Evolutionary conservation across 30 jellyfish, hydroid and myxozoan genomes (phyloP).

Genomic region (Aurelia coerulea): DNA sequence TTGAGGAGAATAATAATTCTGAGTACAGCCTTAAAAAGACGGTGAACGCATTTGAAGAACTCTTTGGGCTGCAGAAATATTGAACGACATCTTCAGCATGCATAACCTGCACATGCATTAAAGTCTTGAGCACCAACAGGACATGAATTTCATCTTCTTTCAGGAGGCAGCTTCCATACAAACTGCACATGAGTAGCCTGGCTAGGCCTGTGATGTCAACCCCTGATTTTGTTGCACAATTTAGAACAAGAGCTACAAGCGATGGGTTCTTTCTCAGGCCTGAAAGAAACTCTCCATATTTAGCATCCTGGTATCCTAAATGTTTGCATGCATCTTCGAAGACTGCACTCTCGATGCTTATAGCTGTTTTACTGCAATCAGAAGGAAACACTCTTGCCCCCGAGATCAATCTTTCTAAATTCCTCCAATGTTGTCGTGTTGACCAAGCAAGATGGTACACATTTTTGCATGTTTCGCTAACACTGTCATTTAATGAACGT

Average conservation of each 20-base stretch:
- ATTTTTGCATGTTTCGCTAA: conserved; percentile 62
- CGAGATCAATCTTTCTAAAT: conserved; percentile 80
- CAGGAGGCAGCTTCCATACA: conserved; percentile 88
- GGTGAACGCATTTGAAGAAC: conserved; percentile 75
- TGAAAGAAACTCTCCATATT: conserved; percentile 88
- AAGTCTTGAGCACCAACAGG: conserved; percentile 54
- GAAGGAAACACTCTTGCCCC: conserved; percentile 86
- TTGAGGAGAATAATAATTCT: conserved; percentile 82
- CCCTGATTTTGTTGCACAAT: conserved; percentile 67
- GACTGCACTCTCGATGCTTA: conserved; percentile 58
- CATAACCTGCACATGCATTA: conserved; percentile 74
- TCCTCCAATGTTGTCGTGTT: conserved; percentile 94
- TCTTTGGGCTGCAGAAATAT: conserved; percentile 85
- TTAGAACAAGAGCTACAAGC: conserved; percentile 76
- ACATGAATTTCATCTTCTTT: conserved; percentile 81
- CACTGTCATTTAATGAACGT: conserved; percentile 75
- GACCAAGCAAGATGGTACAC: conserved; percentile 88
- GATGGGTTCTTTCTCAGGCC: conserved; percentile 67
- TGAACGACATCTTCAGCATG: conserved; percentile 64
- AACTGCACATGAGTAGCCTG: conserved; percentile 63
- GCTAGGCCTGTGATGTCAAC: conserved; percentile 63
- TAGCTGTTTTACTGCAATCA: conserved; percentile 87
- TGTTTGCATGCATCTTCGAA: conserved; percentile 91
- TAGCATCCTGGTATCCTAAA: conserved; percentile 81
- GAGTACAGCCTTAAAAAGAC: conserved; percentile 73